Conservation (phyloP, 92 coral and sea anemone genomes). For the Pocillopora meandrina region DNA sequence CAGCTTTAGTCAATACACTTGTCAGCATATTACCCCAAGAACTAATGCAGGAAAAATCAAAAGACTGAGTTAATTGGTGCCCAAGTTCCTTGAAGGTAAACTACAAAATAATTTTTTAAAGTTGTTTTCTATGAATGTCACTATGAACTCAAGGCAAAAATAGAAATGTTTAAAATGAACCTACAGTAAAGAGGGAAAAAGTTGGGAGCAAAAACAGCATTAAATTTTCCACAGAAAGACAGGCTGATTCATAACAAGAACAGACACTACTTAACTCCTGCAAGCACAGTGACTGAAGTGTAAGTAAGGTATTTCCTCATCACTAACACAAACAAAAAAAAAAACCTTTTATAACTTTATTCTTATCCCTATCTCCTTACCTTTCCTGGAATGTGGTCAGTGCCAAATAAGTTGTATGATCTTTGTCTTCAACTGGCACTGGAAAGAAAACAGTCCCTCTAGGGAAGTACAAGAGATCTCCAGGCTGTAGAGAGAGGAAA, state of each 20-base stretch:
- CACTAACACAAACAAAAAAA: too few species aligned
- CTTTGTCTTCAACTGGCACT: slow-evolving; percentile 53
- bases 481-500: slow-evolving; percentile 66
- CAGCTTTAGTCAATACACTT: slow-evolving; percentile 68
- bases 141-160: too few species aligned
- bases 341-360: too few species aligned
- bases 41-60: slow-evolving; percentile 34
- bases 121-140: too few species aligned
- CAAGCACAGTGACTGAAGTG: too few species aligned
- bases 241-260: too few species aligned
- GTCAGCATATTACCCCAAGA: slow-evolving; percentile 83
- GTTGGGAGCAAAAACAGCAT: background rate
- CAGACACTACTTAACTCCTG: too few species aligned
- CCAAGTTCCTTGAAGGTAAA: too few species aligned
- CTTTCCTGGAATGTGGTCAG: slow-evolving; percentile 77
- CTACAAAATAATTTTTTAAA: too few species aligned
- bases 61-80: background rate
- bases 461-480: slow-evolving; percentile 92
- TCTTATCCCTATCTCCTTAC: slow-evolving; percentile 48
- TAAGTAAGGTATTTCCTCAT: too few species aligned
- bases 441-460: slow-evolving; percentile 90
- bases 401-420: slow-evolving; percentile 73
- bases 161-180: too few species aligned
- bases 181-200: too few species aligned
- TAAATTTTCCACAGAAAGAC: background rate